phyloP scores from a whole-genome alignment of 2,113 vertebrate genomes.

The Puma concolor region DNA sequence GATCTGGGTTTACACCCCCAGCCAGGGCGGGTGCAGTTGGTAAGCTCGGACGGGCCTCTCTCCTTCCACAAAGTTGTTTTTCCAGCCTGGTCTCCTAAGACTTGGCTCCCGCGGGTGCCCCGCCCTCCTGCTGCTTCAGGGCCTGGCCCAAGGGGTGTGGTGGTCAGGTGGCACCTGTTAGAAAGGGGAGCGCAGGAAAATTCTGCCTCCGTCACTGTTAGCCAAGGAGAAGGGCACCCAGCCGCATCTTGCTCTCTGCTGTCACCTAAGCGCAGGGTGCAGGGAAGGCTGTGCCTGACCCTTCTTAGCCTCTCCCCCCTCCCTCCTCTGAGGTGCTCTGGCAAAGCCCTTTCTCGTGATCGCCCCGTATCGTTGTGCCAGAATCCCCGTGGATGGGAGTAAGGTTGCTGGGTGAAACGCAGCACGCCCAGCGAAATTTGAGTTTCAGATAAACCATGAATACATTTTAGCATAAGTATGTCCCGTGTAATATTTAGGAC shows the following conservation, averaged over 20 bases:
- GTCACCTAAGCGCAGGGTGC: too few relatives aligned
- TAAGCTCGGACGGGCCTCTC: not conserved
- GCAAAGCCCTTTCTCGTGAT: not conserved
- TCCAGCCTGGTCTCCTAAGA: conserved; percentile 43
- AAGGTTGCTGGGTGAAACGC: not conserved
- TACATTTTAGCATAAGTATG: not conserved
- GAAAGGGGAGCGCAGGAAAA: not conserved
- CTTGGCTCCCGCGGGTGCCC: not conserved
- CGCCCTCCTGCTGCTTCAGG: not conserved
- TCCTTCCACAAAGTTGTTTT: conserved; percentile 4
- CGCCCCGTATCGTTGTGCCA: accelerated
- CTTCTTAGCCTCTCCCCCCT: not conserved
- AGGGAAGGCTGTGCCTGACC: not conserved
- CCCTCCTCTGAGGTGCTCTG: too few relatives aligned
- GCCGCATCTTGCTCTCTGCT: not conserved
- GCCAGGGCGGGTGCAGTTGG: not conserved
- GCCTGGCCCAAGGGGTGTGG: not conserved
- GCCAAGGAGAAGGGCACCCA: not conserved
- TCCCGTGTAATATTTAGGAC: not conserved
- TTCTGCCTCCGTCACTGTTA: not conserved
- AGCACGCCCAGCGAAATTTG: accelerated
- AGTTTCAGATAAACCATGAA: not conserved
- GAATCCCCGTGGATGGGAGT: not conserved
- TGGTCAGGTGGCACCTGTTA: not conserved
- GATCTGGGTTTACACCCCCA: not conserved